phyloP scores from a whole-genome alignment of 2,797 vertebrate genomes.

The Poecilia picta region DNA sequence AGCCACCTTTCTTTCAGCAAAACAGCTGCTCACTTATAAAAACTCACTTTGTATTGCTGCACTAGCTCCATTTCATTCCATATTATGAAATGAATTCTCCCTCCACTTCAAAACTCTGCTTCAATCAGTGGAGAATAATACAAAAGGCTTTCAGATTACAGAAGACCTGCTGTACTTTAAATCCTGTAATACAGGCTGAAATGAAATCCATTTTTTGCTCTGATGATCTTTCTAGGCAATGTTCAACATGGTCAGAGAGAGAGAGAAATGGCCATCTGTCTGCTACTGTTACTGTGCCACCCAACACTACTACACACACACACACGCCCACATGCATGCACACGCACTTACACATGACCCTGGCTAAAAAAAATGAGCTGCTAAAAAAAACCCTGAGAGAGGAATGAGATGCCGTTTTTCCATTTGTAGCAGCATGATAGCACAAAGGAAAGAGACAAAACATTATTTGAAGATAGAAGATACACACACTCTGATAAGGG shows the following conservation, averaged over 20 bases:
- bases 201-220: conserved; percentile 81
- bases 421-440: conserved; percentile 84
- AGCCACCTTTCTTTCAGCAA: conserved; percentile 38
- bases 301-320: conserved; percentile 39
- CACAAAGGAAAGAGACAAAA: conserved; percentile 84
- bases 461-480: conserved; percentile 86
- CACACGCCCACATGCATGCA: conserved; percentile 30
- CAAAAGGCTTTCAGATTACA: conserved; percentile 70
- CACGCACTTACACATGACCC: conserved; percentile 28
- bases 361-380: conserved; percentile 74
- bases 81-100: conserved; percentile 42
- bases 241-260: conserved; percentile 77
- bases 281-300: conserved; percentile 68
- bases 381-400: conserved; percentile 80
- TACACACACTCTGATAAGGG: conserved; percentile 80
- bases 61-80: conserved; percentile 60
- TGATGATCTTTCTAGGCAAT: conserved; percentile 77
- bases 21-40: conserved; percentile 53
- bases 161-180: conserved; percentile 70
- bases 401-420: conserved; percentile 84
- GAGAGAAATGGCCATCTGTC: conserved; percentile 67
- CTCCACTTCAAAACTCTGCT: conserved; percentile 66
- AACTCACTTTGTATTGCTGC: conserved; percentile 48
- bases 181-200: conserved; percentile 74
- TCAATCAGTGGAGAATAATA: conserved; percentile 74